Evolutionary conservation across 2,797 vertebrate genomes (phyloP).

Genomic region (Gallinago solitaria): DNA sequence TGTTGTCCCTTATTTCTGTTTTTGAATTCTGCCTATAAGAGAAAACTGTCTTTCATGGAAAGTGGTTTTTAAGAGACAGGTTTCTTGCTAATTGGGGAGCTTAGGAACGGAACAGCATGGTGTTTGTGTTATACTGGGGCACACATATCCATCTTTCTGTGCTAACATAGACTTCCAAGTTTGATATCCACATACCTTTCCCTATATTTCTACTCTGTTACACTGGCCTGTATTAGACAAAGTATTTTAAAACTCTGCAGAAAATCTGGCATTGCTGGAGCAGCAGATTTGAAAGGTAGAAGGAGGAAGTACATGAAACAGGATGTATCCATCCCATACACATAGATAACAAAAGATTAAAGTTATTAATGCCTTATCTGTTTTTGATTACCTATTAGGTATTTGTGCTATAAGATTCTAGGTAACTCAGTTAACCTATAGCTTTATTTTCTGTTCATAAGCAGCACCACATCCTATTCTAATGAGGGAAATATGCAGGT

Average conservation of each 20-base stretch:
- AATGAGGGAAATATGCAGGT: neutral
- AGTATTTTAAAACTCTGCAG: neutral
- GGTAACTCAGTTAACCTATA: neutral
- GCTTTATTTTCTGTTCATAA: neutral
- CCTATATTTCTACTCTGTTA: neutral
- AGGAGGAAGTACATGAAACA: neutral
- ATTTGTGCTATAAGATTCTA: neutral
- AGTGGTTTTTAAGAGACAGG: neutral
- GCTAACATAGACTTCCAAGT: neutral
- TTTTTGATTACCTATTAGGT: neutral
- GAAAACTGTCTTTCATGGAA: neutral
- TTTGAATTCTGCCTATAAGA: neutral
- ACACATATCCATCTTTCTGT: rapidly evolving
- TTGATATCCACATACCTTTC: neutral
- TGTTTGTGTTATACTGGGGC: neutral
- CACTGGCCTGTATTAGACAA: neutral
- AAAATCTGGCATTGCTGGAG: neutral
- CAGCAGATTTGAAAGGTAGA: neutral
- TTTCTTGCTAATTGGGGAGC: neutral
- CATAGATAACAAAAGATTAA: neutral
- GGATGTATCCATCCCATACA: neutral
- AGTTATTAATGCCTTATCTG: neutral
- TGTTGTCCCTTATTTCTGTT: neutral
- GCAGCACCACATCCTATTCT: neutral
- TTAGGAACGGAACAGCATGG: neutral